These are phyloP conservation scores for Cacatua alba DNA, from an alignment of 2,113 vertebrate genomes.

Conservation along the genomic window DNA sequence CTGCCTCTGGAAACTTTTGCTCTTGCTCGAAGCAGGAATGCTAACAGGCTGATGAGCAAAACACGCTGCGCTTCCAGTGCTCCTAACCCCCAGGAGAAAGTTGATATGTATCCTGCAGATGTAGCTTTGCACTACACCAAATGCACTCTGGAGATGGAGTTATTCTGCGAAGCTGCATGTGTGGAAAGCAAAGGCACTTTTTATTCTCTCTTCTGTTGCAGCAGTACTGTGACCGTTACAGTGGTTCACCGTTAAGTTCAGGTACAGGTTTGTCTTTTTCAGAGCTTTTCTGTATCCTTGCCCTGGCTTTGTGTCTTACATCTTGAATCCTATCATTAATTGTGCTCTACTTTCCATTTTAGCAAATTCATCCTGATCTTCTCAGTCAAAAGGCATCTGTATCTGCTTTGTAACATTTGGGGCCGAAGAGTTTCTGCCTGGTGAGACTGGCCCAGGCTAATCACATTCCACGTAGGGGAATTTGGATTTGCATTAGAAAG, in stretches of 20 bases:
- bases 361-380: background rate
- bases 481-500: constrained; percentile 31
- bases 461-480: background rate
- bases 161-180: rapidly evolving
- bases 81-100: background rate
- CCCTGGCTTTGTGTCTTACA: background rate
- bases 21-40: background rate
- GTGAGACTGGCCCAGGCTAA: background rate
- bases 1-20: background rate
- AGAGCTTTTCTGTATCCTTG: background rate
- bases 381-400: background rate
- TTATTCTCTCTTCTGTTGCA: background rate
- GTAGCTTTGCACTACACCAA: background rate
- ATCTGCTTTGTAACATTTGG: background rate
- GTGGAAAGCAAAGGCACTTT: rapidly evolving
- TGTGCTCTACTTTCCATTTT: background rate
- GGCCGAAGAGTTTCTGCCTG: background rate
- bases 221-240: background rate
- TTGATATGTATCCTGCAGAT: background rate
- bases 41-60: background rate
- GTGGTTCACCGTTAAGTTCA: background rate
- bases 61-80: rapidly evolving
- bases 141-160: background rate
- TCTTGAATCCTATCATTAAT: background rate
- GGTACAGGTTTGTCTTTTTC: background rate